These are phyloP conservation scores for Polypedilum pembai DNA, from an alignment of 1,140 invertebrate genomes.

Conservation along the genomic window DNA sequence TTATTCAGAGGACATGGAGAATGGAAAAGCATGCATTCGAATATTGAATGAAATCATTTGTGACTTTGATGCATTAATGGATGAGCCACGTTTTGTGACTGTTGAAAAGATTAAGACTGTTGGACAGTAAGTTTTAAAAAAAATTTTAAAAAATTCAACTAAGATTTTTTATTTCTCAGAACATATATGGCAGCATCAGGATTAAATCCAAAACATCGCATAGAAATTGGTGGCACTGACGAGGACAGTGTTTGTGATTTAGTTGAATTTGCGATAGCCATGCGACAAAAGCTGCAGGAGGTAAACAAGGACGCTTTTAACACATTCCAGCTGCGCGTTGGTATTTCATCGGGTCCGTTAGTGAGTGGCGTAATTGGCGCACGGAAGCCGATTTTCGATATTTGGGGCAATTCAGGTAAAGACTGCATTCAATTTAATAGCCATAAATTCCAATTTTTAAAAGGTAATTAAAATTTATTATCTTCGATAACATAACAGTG, in stretches of 20 bases:
- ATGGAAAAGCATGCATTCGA: constrained; percentile 94
- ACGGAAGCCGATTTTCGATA: constrained; percentile 95
- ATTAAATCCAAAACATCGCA: constrained; percentile 68
- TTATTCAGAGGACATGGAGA: constrained; percentile 94
- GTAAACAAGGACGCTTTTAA: constrained; percentile 97
- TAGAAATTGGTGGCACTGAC: constrained; percentile 41
- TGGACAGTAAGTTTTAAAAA: constrained; percentile 44
- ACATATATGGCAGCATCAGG: constrained; percentile 99
- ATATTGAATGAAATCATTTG: constrained; percentile 95
- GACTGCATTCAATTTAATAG: not conserved
- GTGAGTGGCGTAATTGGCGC: constrained; percentile 97
- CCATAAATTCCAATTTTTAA: not conserved
- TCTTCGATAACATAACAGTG: constrained; percentile 70
- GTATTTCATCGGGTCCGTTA: constrained; percentile 84
- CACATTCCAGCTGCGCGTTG: constrained; percentile 90
- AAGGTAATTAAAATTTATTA: not conserved
- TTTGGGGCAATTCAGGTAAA: constrained; percentile 66
- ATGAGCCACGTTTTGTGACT: constrained; percentile 78
- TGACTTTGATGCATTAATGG: constrained; percentile 87
- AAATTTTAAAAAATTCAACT: not conserved
- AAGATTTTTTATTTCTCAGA: constrained; percentile 39
- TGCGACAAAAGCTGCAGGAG: constrained; percentile 80
- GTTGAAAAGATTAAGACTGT: constrained; percentile 99
- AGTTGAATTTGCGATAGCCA: constrained; percentile 90
- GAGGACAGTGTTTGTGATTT: constrained; percentile 75